phyloP scores from a whole-genome alignment of 2,888 invertebrate species.

The Hirtodrosophila duncani region DNA sequence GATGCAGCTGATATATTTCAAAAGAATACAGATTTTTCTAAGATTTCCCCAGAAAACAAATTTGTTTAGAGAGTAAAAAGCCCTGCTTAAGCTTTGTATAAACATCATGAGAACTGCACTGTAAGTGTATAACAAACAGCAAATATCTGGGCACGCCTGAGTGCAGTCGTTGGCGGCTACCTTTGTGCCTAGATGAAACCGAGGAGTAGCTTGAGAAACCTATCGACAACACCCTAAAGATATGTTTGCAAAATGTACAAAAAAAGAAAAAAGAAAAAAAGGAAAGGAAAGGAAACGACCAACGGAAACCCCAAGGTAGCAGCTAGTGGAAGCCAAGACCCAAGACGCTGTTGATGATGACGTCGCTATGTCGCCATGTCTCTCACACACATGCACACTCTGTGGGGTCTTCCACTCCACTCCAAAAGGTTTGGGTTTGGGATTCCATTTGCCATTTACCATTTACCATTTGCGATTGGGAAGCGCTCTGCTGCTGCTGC shows the following conservation, averaged over 20 bases:
- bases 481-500: no score
- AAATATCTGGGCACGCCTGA: constrained; percentile 71
- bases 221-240: constrained; percentile 58
- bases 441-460: constrained; percentile 16
- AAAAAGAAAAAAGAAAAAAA: constrained; percentile 12
- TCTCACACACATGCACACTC: constrained; percentile 37
- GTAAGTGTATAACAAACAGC: constrained; percentile 70
- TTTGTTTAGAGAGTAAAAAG: no score
- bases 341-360: constrained; percentile 26
- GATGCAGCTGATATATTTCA: no score
- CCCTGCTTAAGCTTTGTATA: no score
- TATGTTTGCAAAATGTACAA: neutral
- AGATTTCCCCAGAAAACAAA: no score
- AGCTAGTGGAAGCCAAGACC: constrained; percentile 12
- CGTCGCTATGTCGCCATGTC: constrained; percentile 37
- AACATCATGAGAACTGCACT: no score
- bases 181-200: constrained; percentile 42
- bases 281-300: constrained; percentile 10
- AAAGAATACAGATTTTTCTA: no score
- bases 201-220: no score
- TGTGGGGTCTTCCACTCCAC: constrained; percentile 55
- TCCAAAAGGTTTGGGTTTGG: constrained; percentile 13
- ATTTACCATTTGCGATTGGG: constrained; percentile 15
- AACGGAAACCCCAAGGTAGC: constrained; percentile 24
- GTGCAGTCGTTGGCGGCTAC: constrained; percentile 39